Evolutionary conservation across 2,113 vertebrate species (phyloP).

Genomic region (Gnathonemus longibarbis): DNA sequence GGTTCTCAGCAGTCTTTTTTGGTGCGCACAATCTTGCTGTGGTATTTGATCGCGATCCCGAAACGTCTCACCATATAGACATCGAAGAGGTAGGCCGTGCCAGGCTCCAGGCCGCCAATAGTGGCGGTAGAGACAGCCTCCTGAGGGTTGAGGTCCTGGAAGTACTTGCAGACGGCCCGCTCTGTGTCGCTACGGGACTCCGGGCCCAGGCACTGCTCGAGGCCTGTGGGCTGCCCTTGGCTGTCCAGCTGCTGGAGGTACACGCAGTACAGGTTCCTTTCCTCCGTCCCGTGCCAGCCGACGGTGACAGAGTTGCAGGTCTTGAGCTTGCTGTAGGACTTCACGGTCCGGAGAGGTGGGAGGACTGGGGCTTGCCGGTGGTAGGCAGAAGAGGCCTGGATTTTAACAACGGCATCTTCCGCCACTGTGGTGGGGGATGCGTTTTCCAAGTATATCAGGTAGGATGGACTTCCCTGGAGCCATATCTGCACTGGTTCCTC

Average conservation of each 20-base stretch:
- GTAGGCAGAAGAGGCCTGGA: constrained; percentile 69
- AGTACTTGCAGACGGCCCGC: constrained; percentile 80
- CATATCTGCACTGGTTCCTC: constrained; percentile 67
- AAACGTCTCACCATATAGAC: constrained; percentile 79
- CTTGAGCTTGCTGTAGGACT: constrained; percentile 78
- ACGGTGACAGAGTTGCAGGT: constrained; percentile 75
- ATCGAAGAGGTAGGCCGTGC: constrained; percentile 72
- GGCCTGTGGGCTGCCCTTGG: constrained; percentile 21
- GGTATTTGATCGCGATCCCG: constrained; percentile 74
- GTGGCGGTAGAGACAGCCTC: constrained; percentile 75
- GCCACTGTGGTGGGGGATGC: constrained; percentile 26
- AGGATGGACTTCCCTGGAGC: constrained; percentile 69
- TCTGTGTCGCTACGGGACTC: constrained; percentile 69
- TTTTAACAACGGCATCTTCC: constrained; percentile 63
- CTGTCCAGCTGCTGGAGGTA: constrained; percentile 61
- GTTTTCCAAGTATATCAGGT: constrained; percentile 65
- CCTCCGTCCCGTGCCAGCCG: constrained; percentile 81
- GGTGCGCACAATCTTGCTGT: constrained; percentile 76
- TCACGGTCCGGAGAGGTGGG: constrained; percentile 74
- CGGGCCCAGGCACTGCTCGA: constrained; percentile 67
- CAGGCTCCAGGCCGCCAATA: constrained; percentile 67
- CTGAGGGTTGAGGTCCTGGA: constrained; percentile 70
- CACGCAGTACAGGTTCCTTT: constrained; percentile 77
- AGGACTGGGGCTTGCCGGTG: constrained; percentile 68
- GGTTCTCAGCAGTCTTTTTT: constrained; percentile 71